These are phyloP conservation scores for Andricus curvator DNA, from an alignment of 2,888 invertebrate genomes.

Conservation along the genomic window DNA sequence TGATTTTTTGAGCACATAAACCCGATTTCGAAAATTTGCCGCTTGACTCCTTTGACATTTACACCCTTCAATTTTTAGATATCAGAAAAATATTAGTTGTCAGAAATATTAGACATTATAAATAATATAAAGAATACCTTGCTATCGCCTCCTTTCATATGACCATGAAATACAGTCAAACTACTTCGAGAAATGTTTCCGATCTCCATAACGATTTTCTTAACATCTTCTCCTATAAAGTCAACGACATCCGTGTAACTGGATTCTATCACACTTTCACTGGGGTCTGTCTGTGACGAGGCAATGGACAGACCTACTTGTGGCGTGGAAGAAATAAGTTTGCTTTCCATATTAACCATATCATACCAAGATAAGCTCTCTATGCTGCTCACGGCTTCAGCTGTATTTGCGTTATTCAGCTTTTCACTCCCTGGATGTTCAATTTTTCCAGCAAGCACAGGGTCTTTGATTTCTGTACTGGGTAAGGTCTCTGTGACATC, in stretches of 20 bases:
- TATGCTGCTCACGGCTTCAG: conserved; percentile 32
- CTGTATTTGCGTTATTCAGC: neutral
- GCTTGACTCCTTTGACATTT: too few species aligned
- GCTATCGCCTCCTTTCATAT: neutral
- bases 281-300: neutral
- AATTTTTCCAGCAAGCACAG: neutral
- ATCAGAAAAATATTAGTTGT: too few species aligned
- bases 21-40: too few species aligned
- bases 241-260: neutral
- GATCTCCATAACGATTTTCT: neutral
- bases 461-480: neutral
- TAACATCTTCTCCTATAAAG: neutral
- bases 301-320: neutral
- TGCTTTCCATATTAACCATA: neutral
- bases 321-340: conserved; percentile 16
- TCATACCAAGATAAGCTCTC: conserved; percentile 50
- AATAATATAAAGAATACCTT: conserved; percentile 9
- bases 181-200: neutral
- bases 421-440: neutral
- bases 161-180: conserved; percentile 4
- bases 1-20: too few species aligned
- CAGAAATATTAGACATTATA: too few species aligned
- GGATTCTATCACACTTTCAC: neutral
- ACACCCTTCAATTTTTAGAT: too few species aligned
- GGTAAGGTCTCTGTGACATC: neutral